Evolutionary conservation across 2,113 vertebrate species (phyloP).

Genomic region (Apeltes quadracus): DNA sequence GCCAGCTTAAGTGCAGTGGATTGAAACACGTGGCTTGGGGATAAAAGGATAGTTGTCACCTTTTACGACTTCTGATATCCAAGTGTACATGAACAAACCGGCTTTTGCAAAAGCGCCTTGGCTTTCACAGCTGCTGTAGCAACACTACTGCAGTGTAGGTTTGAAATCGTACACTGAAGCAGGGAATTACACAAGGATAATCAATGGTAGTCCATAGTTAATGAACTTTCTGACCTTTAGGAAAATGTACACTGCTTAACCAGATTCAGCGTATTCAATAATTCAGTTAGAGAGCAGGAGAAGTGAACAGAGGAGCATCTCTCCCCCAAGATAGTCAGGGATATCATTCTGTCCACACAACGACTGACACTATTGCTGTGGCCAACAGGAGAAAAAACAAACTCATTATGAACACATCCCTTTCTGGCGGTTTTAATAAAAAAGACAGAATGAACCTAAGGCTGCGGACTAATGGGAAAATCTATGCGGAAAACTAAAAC

Average conservation of each 20-base stretch:
- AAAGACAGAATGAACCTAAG: slow-evolving; percentile 66
- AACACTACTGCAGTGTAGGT: slow-evolving; percentile 1
- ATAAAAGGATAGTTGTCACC: slow-evolving; percentile 14
- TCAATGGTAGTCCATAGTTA: slow-evolving; percentile 82
- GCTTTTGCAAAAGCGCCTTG: not conserved
- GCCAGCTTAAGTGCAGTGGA: slow-evolving; percentile 23
- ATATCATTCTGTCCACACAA: slow-evolving; percentile 79
- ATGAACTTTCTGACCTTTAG: slow-evolving; percentile 86
- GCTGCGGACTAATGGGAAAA: slow-evolving; percentile 61
- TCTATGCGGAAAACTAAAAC: slow-evolving; percentile 75
- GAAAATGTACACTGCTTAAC: slow-evolving; percentile 82
- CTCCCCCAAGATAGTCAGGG: slow-evolving; percentile 76
- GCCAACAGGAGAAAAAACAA: slow-evolving; percentile 51
- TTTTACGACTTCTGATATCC: slow-evolving; percentile 19
- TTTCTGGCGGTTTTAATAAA: slow-evolving; percentile 81
- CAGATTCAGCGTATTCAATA: slow-evolving; percentile 86
- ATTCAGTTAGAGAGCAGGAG: slow-evolving; percentile 80
- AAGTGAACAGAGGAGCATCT: slow-evolving; percentile 75
- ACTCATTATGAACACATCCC: slow-evolving; percentile 74
- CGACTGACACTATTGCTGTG: slow-evolving; percentile 75
- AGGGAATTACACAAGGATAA: slow-evolving; percentile 70
- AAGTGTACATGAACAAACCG: not conserved
- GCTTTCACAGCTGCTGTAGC: not conserved
- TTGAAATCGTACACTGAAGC: slow-evolving; percentile 55
- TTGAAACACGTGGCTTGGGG: slow-evolving; percentile 7